Conservation (phyloP, 2,888 invertebrate species). For the Drosophila gaucha region DNA sequence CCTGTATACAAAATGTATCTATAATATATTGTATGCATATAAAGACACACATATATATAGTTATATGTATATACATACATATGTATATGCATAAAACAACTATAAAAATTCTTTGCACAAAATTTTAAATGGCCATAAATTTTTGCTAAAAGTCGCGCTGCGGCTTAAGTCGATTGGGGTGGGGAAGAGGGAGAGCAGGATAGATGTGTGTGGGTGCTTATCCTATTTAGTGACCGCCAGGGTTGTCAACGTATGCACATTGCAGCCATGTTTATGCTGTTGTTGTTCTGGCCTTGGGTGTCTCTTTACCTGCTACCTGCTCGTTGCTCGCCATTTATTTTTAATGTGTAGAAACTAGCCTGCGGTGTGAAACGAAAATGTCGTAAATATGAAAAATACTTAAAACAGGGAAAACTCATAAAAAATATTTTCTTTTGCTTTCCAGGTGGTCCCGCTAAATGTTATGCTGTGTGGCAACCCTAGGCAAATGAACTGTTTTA, state of each 20-base stretch:
- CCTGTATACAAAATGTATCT: slow-evolving; percentile 22
- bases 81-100: slow-evolving; percentile 46
- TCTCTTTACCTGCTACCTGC: slow-evolving; percentile 51
- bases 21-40: slow-evolving; percentile 4
- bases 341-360: slow-evolving; percentile 24
- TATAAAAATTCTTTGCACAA: slow-evolving; percentile 65
- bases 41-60: slow-evolving; percentile 7
- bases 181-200: background rate
- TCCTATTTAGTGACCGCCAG: slow-evolving; percentile 59
- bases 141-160: slow-evolving; percentile 52
- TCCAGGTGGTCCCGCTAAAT: slow-evolving; percentile 69
- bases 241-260: slow-evolving; percentile 38
- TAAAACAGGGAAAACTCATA: slow-evolving; percentile 49
- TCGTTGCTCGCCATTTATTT: slow-evolving; percentile 14
- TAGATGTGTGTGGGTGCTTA: slow-evolving; percentile 46
- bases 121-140: slow-evolving; percentile 64
- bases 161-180: slow-evolving; percentile 47
- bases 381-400: slow-evolving; percentile 45
- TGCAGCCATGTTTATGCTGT: slow-evolving; percentile 14
- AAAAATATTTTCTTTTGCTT: slow-evolving; percentile 48
- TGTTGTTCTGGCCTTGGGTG: slow-evolving; percentile 35
- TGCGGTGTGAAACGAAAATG: slow-evolving; percentile 15
- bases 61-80: slow-evolving; percentile 10
- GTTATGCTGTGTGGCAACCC: slow-evolving; percentile 64
- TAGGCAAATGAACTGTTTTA: slow-evolving; percentile 78